These are phyloP conservation scores for Hippocampus abdominalis DNA, from an alignment of 2,113 vertebrate genomes.

Conservation along the genomic window DNA sequence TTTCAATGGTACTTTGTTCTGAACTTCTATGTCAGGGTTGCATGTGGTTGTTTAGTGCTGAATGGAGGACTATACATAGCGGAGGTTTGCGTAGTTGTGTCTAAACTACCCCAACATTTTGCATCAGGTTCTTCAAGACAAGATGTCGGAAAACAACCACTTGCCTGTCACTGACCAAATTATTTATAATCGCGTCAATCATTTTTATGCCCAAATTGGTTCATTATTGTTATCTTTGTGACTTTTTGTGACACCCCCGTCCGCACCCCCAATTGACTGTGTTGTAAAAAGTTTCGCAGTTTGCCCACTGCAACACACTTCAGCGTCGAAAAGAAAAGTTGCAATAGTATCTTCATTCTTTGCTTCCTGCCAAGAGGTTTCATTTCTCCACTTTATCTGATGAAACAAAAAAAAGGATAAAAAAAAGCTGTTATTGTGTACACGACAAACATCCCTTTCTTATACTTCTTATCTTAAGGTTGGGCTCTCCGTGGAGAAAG, in stretches of 20 bases:
- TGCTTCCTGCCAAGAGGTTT: neutral
- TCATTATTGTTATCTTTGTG: no score
- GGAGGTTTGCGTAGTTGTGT: no score
- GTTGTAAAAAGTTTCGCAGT: neutral
- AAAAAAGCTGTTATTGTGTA: neutral
- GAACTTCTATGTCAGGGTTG: no score
- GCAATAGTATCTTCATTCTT: neutral
- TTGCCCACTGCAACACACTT: neutral
- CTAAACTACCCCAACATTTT: neutral
- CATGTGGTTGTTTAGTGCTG: no score
- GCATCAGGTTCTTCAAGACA: neutral
- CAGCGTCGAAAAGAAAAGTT: neutral
- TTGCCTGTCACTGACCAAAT: neutral
- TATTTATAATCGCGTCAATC: no score
- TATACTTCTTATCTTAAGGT: slow-evolving; percentile 21
- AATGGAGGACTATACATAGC: no score
- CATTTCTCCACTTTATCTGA: slow-evolving; percentile 18
- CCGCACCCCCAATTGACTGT: neutral
- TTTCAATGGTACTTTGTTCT: no score
- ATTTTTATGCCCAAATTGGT: neutral
- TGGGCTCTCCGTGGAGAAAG: slow-evolving; percentile 16
- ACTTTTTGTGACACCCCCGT: neutral
- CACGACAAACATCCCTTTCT: slow-evolving; percentile 11
- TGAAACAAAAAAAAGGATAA: neutral
- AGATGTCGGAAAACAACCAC: neutral